Base-by-base conservation (phyloP, 1,140 invertebrate species). In the Pseudachorutes palmiensis region DNA sequence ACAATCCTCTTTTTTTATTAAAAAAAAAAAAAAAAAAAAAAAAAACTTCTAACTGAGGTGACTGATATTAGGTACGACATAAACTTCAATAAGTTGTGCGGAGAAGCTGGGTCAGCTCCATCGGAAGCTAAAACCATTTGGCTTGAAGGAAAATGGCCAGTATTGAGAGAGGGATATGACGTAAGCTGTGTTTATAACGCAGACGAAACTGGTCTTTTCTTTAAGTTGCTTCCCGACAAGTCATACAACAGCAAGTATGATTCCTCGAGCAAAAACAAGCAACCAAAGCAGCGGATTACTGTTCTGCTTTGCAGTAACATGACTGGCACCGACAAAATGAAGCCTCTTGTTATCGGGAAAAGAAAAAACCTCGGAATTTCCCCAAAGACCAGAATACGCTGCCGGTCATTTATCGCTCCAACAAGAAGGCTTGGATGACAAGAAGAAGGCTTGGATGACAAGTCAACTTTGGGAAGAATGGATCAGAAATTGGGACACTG, bases 161-260 rank as follows among this genome's bases (percentile, higher is more conserved):
- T 12, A 22, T 5, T 67, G 2, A n/a, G 29, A 16, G 26, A n/a
- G 2, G 65, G 24, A 22, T 73, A 71, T 30, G 24, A n/a, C 1
- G 12, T n/a, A 19, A n/a, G 57, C 1, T 32, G 75, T 60, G 72
- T 79, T 51, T 78, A 70, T 68, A 78, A 77, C 64, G 62, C 62
- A 26, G 76, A 79, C 61, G 77, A 77, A 70, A 77, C 75, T 1
- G 75, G 75, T 0, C 59, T 77, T 5, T 77, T 77, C 69, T 79
- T 66, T 65, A 71, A 69, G 64, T 51, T 69, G 19, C n/a, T 74
- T 9, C 75, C 76, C 12, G 64, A 74, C 16, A 68, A 72, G 65
- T 73, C 74, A 2, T 48, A 74, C 22, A 24, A 31, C 14, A 62
- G 66, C 5, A 76, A 76, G 64, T 61, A 63, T 31, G 70, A 74